Conservation (phyloP, 2,113 vertebrate genomes). For the Tretioscincus oriximinensis region DNA sequence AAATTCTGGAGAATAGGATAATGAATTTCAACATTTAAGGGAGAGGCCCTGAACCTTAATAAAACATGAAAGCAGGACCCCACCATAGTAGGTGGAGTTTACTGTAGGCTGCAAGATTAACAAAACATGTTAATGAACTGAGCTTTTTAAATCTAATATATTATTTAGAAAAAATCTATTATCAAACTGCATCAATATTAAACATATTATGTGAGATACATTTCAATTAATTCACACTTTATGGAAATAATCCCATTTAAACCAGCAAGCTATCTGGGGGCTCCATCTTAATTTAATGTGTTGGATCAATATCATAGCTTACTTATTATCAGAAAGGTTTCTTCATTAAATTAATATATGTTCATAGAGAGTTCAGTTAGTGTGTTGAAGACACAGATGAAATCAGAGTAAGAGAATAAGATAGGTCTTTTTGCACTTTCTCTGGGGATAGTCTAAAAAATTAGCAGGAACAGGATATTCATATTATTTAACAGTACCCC, state of each 20-base stretch:
- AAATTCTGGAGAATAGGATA: background rate
- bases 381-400: background rate
- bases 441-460: too few species aligned
- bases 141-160: too few species aligned
- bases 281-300: background rate
- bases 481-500: too few species aligned
- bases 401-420: background rate
- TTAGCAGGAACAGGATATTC: too few species aligned
- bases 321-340: background rate
- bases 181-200: background rate
- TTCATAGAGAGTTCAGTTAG: background rate
- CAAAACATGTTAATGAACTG: too few species aligned
- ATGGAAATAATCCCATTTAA: conserved; percentile 7
- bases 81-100: too few species aligned
- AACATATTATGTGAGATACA: background rate
- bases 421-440: too few species aligned
- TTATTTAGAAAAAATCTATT: background rate
- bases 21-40: background rate
- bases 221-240: background rate
- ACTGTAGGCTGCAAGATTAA: too few species aligned
- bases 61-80: too few species aligned
- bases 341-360: conserved; percentile 6
- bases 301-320: conserved; percentile 7
- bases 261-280: background rate
- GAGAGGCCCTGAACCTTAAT: too few species aligned